Conservation (phyloP, 2,888 invertebrate species). For the Bimastos eiseni region DNA sequence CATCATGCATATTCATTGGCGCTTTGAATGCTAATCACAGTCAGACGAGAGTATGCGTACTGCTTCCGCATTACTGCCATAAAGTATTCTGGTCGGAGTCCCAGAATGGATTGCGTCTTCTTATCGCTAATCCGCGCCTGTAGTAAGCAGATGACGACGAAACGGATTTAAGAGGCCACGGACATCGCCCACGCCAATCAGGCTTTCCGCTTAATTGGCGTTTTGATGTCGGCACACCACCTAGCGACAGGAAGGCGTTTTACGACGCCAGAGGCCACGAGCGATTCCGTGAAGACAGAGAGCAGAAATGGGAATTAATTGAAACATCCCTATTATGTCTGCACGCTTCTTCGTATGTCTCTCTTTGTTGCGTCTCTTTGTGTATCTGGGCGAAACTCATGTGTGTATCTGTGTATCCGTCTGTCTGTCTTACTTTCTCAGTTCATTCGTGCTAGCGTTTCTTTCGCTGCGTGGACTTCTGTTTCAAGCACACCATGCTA, state of each 20-base stretch:
- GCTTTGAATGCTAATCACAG: neutral
- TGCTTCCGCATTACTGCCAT: neutral
- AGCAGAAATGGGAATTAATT: neutral
- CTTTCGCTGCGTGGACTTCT: neutral
- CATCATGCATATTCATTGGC: neutral
- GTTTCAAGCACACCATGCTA: too few species aligned
- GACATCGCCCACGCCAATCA: neutral
- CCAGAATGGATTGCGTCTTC: neutral
- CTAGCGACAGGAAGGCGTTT: neutral
- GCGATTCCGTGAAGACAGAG: neutral
- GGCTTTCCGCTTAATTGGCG: neutral
- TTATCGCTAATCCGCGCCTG: neutral
- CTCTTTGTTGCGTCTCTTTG: constrained; percentile 14
- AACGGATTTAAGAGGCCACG: neutral
- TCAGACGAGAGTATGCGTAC: neutral
- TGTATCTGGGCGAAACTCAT: neutral
- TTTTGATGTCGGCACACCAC: neutral
- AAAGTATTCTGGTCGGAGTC: neutral
- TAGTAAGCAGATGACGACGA: neutral
- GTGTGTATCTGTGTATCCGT: neutral
- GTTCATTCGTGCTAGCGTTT: neutral
- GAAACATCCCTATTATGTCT: neutral
- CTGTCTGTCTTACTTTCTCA: neutral
- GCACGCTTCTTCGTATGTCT: neutral
- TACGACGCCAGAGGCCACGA: neutral